These are phyloP conservation scores for Gallinago undulata DNA, from an alignment of 2,113 vertebrate genomes.

Conservation along the genomic window DNA sequence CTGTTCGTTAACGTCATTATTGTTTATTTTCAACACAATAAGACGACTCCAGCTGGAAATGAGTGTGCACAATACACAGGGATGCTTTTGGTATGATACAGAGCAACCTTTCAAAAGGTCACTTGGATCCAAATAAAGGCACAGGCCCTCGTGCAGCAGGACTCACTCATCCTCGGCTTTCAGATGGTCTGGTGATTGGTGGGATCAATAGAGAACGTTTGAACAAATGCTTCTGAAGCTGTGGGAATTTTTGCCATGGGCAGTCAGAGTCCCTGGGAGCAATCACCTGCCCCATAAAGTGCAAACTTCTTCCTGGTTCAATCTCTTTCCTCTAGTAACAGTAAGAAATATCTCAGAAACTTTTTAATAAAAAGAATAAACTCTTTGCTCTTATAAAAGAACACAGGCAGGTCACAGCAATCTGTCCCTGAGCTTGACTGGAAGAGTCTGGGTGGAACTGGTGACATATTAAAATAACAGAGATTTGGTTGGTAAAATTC, in stretches of 20 bases:
- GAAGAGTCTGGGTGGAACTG: neutral
- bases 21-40: neutral
- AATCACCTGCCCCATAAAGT: neutral
- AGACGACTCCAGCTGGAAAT: neutral
- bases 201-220: neutral
- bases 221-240: neutral
- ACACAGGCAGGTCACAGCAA: neutral
- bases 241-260: neutral
- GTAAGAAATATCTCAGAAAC: neutral
- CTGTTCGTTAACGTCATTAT: neutral
- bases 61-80: neutral
- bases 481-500: neutral
- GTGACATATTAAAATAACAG: neutral
- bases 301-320: neutral
- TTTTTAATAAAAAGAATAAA: neutral
- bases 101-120: neutral
- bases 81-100: neutral
- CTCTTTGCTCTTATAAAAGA: neutral
- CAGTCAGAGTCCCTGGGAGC: neutral
- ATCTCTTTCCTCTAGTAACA: neutral
- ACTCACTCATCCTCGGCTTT: neutral
- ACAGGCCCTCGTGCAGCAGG: neutral
- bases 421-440: neutral
- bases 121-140: neutral
- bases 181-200: rapidly evolving